Conservation (phyloP, 2,797 vertebrate genomes). For the Benthosema pterotum region DNA sequence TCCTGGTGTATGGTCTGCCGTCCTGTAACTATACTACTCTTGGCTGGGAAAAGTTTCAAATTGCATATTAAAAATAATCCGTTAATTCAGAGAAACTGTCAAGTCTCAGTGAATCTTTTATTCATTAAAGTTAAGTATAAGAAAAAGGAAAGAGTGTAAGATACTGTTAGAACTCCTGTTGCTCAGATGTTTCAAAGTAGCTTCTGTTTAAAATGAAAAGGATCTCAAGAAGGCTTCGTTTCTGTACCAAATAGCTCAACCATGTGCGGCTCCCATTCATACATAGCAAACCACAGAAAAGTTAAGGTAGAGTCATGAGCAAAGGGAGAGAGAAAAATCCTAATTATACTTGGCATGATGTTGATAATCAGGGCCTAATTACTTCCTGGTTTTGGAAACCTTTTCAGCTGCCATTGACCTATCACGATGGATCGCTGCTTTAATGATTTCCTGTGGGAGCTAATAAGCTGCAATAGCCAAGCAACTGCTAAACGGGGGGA, state of each 20-base stretch:
- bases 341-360: conserved; percentile 63
- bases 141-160: neutral
- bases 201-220: conserved; percentile 9
- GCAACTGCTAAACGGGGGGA: conserved; percentile 36
- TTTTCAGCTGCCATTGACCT: conserved; percentile 73
- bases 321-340: neutral
- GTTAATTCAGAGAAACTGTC: conserved; percentile 10
- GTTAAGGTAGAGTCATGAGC: conserved; percentile 10
- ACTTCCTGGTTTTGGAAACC: conserved; percentile 70
- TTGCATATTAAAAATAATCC: conserved; percentile 1
- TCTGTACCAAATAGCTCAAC: neutral
- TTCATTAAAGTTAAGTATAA: conserved; percentile 9
- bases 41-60: too few species aligned
- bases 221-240: conserved; percentile 12
- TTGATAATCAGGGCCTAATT: conserved; percentile 68
- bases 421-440: conserved; percentile 49
- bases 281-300: conserved; percentile 12
- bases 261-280: neutral
- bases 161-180: neutral
- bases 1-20: too few species aligned
- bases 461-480: conserved; percentile 47
- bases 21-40: too few species aligned
- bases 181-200: conserved; percentile 19
- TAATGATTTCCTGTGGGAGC: conserved; percentile 71
- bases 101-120: conserved; percentile 6